Base-by-base conservation (phyloP, 2,888 invertebrate species). In the Leptopilina myrica region DNA sequence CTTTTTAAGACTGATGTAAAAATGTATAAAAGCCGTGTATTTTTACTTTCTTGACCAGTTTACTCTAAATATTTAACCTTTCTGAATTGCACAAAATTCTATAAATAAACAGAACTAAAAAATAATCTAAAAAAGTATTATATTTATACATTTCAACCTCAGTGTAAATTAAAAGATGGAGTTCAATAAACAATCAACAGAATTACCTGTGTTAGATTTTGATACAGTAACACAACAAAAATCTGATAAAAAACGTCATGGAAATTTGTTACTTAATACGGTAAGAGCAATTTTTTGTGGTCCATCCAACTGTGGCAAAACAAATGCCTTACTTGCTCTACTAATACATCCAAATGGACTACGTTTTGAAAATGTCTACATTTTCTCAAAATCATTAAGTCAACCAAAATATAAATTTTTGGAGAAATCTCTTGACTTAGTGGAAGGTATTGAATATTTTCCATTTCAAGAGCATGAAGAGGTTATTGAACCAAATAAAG, bases 371-470 rank as follows among this genome's bases (percentile, higher is more conserved):
- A 73, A 73, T 73, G 11, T 73, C 9, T 53, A 73, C 56, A 46
- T 73, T 3, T 76, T 59, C n/a, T 64, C 64, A 33, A 76, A 76
- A 64, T 56, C 64, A 14, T 43, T 64, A 40, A 40, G 33, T 76
- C 62, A 59, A 76, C 43, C 76, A 3, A 76, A 76, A 64, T 76
- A 76, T 64, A 73, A 62, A 69, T 79, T 79, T 78, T 67, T 77
- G 43, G 53, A 78, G 73, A 79, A 84, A 81, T 2, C 26, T 26
- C 26, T 26, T 26, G 2, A 26, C 1, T 3, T 26, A 26, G n/a
- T n/a, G n/a, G n/a, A n/a, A n/a, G n/a, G n/a, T n/a, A n/a, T n/a
- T n/a, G n/a, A n/a, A n/a, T n/a, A n/a, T n/a, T n/a, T n/a, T n/a
- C n/a, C n/a, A n/a, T n/a, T n/a, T n/a, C n/a, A n/a, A n/a, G n/a